Base-by-base conservation (phyloP, 2,113 vertebrate species). In the Platanista minor region DNA sequence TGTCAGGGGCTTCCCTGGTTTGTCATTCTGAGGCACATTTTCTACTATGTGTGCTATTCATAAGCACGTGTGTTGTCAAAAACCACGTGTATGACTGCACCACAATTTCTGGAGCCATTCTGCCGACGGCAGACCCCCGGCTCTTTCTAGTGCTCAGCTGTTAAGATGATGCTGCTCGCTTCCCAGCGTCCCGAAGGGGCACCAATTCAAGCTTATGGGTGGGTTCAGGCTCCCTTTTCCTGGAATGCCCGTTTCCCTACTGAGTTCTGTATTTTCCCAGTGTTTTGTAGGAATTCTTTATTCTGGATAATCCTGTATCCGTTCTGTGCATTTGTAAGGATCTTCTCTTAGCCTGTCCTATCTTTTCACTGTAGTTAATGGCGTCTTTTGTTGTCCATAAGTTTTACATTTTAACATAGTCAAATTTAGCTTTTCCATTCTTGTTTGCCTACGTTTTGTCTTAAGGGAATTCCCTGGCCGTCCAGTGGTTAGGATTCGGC, bases 1-100 rank as follows among this genome's bases (percentile, higher is more conserved):
- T 17, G 52, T 39, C 5, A 13, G 43, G 54, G 27, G 81, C 18
- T 46, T 39, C 39, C 5, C n/a, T n/a, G 39, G 17, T 31, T 66
- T 57, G 39, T 59, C 20, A 29, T 39, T 67, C 23, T 15, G 6
- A 41, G 15, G 59, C 21, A 74, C 41, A 23, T 67, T 83, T 84
- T 54, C 69, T 52, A 21, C 62, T 52, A 8, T 43, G 41, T 23
- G 4, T 86, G 36, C 57, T 62, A 6, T 64, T 80, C 46, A n/a
- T 33, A 18, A 75, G 27, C 54, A 10, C 5, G 46, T 9, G 41
- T 4, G 25, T 33, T 52, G 77, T 52, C 69, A 4, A 14, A 43
- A n/a, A 27, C 21, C 8, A 1, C 7, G 2, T 5, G 21, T 6
- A n/a, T 0, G 7, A 29, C 41, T 29, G 5, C 4, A n/a, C 31